phyloP scores from a whole-genome alignment of 2,888 invertebrate genomes.

The Ptychoptera contaminata region DNA sequence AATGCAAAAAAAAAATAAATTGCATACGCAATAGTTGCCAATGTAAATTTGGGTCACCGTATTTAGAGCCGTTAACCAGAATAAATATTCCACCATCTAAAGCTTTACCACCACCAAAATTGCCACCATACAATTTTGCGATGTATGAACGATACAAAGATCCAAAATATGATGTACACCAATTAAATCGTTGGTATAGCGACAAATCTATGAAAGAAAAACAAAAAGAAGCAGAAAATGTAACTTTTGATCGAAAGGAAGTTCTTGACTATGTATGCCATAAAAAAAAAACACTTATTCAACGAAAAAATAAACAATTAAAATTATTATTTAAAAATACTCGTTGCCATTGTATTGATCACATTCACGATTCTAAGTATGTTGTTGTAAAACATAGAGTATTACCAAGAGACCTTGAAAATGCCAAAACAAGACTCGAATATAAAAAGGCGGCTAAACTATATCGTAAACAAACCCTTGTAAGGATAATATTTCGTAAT shows the following conservation, averaged over 20 bases:
- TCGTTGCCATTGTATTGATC: background rate
- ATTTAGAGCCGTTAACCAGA: conserved; percentile 16
- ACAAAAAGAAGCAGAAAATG: conserved; percentile 10
- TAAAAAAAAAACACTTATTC: background rate
- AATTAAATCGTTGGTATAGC: conserved; percentile 19
- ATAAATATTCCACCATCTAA: conserved; percentile 7
- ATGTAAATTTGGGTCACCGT: conserved; percentile 13
- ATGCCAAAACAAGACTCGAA: conserved; percentile 4
- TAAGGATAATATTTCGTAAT: conserved; percentile 6
- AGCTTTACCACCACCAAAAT: background rate
- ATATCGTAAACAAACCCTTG: conserved; percentile 5
- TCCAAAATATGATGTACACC: conserved; percentile 11
- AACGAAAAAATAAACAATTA: background rate
- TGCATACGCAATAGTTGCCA: too few species aligned
- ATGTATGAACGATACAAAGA: conserved; percentile 9
- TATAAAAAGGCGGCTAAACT: conserved; percentile 3
- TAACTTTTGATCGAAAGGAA: conserved; percentile 1
- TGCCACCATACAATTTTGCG: conserved; percentile 3
- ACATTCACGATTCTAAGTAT: background rate
- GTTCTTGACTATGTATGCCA: conserved; percentile 3
- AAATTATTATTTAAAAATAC: background rate
- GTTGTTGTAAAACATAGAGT: background rate
- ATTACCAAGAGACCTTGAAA: conserved; percentile 5
- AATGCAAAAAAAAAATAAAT: background rate
- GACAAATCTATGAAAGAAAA: too few species aligned